A percentile compares a stretch with the other conserved stretches of the same genome.
Evolutionary conservation across 2,888 invertebrate species (phyloP).

Genomic region (Scaptodrosophila latifasciaeformis): DNA sequence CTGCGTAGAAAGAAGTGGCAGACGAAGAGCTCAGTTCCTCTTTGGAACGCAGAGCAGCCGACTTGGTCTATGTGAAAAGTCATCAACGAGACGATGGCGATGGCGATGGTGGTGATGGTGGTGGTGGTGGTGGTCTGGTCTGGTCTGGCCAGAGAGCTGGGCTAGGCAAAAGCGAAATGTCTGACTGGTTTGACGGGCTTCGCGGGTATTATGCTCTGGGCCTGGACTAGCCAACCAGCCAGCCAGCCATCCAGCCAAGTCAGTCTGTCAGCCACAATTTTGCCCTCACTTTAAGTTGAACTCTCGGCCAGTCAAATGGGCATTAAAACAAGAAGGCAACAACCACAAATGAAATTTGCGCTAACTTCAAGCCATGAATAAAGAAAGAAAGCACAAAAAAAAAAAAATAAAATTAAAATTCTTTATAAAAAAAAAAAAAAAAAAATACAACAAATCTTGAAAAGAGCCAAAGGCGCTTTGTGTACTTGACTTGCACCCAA

Average conservation of each 20-base stretch:
- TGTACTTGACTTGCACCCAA: too few species aligned
- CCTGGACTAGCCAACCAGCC: not conserved
- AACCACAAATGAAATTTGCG: slow-evolving; percentile 35
- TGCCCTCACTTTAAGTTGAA: slow-evolving; percentile 48
- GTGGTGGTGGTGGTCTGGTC: not conserved
- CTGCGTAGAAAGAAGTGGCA: too few species aligned
- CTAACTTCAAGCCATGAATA: slow-evolving; percentile 12
- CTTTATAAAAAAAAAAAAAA: slow-evolving; percentile 4
- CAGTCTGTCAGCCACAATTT: slow-evolving; percentile 19
- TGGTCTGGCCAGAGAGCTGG: not conserved
- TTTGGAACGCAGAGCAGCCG: slow-evolving; percentile 14
- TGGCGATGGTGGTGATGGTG: too few species aligned
- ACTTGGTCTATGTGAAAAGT: slow-evolving; percentile 56
- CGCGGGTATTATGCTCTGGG: slow-evolving; percentile 6
- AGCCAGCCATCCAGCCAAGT: not conserved
- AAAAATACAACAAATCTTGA: slow-evolving; percentile 17
- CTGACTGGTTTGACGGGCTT: slow-evolving; percentile 62
- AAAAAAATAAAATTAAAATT: slow-evolving; percentile 17
- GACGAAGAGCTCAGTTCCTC: not conserved
- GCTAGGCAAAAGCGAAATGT: slow-evolving; percentile 41
- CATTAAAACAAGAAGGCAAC: slow-evolving; percentile 36
- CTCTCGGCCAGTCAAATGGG: slow-evolving; percentile 47
- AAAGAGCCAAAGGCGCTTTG: slow-evolving; percentile 37
- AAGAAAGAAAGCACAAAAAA: slow-evolving; percentile 22
- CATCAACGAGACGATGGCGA: slow-evolving; percentile 47